These are phyloP conservation scores for Xestobium rufovillosum DNA, from an alignment of 2,888 invertebrate species.

Conservation along the genomic window DNA sequence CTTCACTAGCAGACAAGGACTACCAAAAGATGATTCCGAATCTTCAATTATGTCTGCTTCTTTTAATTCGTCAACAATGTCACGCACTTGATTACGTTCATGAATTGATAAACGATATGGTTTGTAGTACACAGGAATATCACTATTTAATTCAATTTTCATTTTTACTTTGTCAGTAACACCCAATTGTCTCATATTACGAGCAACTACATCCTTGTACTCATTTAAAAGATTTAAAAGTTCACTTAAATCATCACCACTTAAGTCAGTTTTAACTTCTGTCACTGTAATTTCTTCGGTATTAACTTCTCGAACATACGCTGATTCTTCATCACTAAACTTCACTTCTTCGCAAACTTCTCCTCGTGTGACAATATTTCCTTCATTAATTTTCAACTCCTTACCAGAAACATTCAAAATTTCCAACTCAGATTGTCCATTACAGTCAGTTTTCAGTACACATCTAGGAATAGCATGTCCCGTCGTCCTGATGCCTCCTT, in stretches of 20 bases:
- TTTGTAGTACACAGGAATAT: slow-evolving; percentile 9
- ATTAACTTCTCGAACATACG: slow-evolving; percentile 5
- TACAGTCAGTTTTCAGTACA: no score
- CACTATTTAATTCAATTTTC: slow-evolving; percentile 7
- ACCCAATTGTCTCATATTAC: slow-evolving; percentile 12
- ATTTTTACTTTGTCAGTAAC: slow-evolving; percentile 10
- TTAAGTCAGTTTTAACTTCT: slow-evolving; percentile 11
- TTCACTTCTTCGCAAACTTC: no score
- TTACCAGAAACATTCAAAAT: no score
- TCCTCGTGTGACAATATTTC: no score
- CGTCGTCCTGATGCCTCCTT: no score
- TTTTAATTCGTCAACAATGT: slow-evolving; percentile 5
- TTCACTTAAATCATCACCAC: slow-evolving; percentile 6
- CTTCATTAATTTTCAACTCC: no score
- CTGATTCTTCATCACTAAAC: no score
- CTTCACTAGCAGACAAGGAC: no score
- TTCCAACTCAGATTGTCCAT: no score
- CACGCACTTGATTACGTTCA: background rate
- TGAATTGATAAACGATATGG: slow-evolving; percentile 4
- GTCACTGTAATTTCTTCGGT: slow-evolving; percentile 6
- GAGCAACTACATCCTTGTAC: slow-evolving; percentile 7
- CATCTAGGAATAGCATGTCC: no score
- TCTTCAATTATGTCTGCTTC: slow-evolving; percentile 7
- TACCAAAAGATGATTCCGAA: no score
- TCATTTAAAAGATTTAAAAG: slow-evolving; percentile 8